phyloP scores from a whole-genome alignment of 64 coral and sea anemone species.

The Montipora cactus region DNA sequence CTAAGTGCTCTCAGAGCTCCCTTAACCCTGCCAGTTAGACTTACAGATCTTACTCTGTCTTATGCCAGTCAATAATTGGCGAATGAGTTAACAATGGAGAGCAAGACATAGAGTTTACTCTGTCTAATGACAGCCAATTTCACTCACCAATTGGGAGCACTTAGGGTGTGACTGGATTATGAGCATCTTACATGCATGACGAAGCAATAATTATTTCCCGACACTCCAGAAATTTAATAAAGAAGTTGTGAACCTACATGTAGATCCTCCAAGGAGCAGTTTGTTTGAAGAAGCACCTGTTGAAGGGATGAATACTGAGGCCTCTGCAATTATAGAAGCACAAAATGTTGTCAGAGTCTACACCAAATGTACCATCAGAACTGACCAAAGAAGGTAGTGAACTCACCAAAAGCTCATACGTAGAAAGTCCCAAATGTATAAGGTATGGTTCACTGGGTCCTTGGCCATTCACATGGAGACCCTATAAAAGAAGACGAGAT shows the following conservation, averaged over 20 bases:
- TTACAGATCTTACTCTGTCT: too few relatives aligned
- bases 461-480: conserved; percentile 64
- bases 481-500: neutral
- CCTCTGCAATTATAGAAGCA: conserved; percentile 16
- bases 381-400: neutral
- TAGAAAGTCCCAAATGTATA: conserved; percentile 16
- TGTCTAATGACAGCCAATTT: too few relatives aligned
- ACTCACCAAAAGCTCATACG: conserved; percentile 71
- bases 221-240: too few relatives aligned
- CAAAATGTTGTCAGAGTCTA: neutral
- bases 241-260: conserved; percentile 4
- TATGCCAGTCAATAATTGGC: too few relatives aligned
- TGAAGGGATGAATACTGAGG: conserved; percentile 37
- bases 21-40: too few relatives aligned
- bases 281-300: conserved; percentile 47
- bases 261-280: conserved; percentile 44
- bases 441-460: conserved; percentile 11
- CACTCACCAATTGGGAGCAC: too few relatives aligned
- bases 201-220: too few relatives aligned
- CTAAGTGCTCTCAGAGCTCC: too few relatives aligned
- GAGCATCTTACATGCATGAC: too few relatives aligned
- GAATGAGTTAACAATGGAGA: too few relatives aligned
- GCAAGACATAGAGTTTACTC: too few relatives aligned
- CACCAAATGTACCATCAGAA: neutral
- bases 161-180: too few relatives aligned